Evolutionary conservation across 1,140 invertebrate species (phyloP).

Genomic region (Bombus superbus): DNA sequence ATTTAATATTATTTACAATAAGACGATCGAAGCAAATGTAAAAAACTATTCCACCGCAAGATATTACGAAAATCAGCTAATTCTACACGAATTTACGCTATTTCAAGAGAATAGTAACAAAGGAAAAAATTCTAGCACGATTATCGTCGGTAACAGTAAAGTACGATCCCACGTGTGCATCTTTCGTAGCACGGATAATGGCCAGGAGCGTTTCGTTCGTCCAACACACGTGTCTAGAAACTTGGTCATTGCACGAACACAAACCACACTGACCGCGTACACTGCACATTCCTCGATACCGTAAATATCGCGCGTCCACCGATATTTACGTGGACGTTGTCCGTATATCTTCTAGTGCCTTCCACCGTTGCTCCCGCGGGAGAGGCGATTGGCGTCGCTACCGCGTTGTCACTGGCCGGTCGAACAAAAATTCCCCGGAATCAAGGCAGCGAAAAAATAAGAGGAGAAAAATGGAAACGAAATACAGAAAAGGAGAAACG

Average conservation of each 20-base stretch:
- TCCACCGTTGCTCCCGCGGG: conserved; percentile 23
- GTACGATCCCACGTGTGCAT: background rate
- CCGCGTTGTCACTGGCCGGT: conserved; percentile 1
- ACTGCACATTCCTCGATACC: conserved; percentile 53
- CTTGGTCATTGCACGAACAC: conserved; percentile 37
- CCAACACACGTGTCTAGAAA: background rate
- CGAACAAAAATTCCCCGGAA: background rate
- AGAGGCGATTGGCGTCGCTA: background rate
- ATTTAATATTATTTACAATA: too few relatives aligned
- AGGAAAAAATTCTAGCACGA: background rate
- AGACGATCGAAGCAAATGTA: too few relatives aligned
- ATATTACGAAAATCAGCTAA: too few relatives aligned
- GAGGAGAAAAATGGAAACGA: background rate
- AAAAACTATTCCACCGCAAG: too few relatives aligned
- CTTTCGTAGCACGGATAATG: background rate
- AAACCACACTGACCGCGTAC: conserved; percentile 14
- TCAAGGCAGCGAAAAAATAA: background rate
- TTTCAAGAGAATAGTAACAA: background rate
- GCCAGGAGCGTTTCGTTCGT: background rate
- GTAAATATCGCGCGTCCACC: conserved; percentile 60
- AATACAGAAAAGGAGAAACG: background rate
- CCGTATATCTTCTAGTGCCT: conserved; percentile 47
- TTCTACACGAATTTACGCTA: too few relatives aligned
- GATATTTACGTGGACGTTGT: conserved; percentile 57
- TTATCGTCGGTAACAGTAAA: background rate